Conservation (phyloP, 2,888 invertebrate species). For the Dryococelus australis region DNA sequence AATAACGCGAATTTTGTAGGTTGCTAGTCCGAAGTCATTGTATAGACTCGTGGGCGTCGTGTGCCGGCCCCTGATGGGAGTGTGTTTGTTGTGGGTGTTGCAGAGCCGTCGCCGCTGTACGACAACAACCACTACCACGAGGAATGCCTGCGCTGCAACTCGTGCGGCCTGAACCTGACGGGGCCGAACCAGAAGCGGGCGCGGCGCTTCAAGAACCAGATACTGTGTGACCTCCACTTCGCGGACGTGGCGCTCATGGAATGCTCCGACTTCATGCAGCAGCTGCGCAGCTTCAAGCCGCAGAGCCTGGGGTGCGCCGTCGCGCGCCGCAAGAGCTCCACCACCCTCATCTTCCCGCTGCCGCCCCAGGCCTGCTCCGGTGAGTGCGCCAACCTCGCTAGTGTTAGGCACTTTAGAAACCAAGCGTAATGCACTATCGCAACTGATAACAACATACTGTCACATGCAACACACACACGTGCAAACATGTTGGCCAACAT, state of each 20-base stretch:
- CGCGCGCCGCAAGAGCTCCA: constrained; percentile 90
- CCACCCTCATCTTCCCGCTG: constrained; percentile 91
- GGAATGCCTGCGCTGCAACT: constrained; percentile 96
- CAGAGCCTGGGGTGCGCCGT: constrained; percentile 95
- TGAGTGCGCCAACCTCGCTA: constrained; percentile 58
- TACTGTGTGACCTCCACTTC: constrained; percentile 95
- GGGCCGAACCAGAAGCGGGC: constrained; percentile 79
- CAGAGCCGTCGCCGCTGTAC: constrained; percentile 90
- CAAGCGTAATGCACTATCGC: too few species aligned
- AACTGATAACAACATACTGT: too few species aligned
- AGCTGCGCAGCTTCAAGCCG: constrained; percentile 93
- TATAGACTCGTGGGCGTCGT: too few species aligned
- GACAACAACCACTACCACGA: constrained; percentile 97
- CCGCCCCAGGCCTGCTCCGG: constrained; percentile 95
- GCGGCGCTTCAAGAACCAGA: constrained; percentile 81
- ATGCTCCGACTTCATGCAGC: constrained; percentile 97
- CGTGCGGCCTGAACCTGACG: constrained; percentile 91
- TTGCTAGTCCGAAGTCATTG: too few species aligned
- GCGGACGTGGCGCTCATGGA: constrained; percentile 97
- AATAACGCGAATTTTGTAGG: too few species aligned
- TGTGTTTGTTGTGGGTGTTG: constrained; percentile 55
- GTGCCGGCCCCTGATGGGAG: neutral
- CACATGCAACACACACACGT: too few species aligned
- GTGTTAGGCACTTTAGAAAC: too few species aligned
- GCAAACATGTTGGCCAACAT: too few species aligned